These are phyloP conservation scores for Drosophila santomea DNA, from an alignment of 1,140 invertebrate genomes.

Conservation along the genomic window DNA sequence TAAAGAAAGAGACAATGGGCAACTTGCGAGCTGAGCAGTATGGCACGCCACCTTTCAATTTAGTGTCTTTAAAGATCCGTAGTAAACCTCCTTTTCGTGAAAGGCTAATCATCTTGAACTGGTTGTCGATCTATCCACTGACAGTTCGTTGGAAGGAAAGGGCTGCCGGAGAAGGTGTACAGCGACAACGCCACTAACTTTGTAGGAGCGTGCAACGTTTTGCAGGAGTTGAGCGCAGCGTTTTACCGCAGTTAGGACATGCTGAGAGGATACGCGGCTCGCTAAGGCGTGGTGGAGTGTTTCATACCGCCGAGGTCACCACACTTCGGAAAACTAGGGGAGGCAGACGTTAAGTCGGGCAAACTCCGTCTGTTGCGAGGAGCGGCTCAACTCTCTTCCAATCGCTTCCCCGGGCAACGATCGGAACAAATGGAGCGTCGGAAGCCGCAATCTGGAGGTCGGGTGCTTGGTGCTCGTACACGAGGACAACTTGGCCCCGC, in stretches of 20 bases:
- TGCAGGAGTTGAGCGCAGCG: neutral
- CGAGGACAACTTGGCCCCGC: no score
- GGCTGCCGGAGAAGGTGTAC: conserved; percentile 7
- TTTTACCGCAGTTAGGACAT: neutral
- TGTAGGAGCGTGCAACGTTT: neutral
- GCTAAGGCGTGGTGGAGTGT: neutral
- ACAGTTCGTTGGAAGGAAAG: neutral
- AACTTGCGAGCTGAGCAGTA: neutral
- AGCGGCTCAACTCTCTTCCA: neutral
- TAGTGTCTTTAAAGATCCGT: no score
- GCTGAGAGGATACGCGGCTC: neutral
- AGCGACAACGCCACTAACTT: conserved; percentile 1
- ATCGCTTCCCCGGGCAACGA: no score
- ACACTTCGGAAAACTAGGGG: neutral
- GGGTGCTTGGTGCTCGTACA: no score
- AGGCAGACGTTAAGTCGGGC: neutral
- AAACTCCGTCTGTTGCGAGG: neutral
- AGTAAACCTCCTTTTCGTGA: neutral
- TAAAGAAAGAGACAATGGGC: neutral
- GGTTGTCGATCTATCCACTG: neutral
- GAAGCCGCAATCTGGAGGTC: neutral
- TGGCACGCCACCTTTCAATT: neutral
- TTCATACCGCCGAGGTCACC: conserved; percentile 5
- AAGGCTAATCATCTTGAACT: conserved; percentile 2
- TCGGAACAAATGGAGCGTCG: neutral